Evolutionary conservation across 2,888 invertebrate species (phyloP).

Genomic region (Sthenelais limicola): DNA sequence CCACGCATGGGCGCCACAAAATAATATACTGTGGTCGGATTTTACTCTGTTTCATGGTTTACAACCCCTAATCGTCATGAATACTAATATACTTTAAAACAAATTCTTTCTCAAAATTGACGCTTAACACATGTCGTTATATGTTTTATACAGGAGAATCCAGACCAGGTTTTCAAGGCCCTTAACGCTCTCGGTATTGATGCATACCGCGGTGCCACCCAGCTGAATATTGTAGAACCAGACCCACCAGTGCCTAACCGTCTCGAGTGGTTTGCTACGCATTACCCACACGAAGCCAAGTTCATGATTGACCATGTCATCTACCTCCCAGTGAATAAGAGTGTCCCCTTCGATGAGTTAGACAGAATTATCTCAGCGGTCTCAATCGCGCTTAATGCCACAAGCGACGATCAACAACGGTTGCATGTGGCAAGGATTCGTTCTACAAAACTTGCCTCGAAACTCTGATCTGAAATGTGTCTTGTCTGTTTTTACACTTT

Average conservation of each 20-base stretch:
- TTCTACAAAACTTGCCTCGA: conserved; percentile 17
- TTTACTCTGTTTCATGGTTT: too few relatives aligned
- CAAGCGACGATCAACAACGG: not conserved
- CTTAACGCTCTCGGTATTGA: conserved; percentile 69
- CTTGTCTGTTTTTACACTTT: too few relatives aligned
- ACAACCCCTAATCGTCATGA: too few relatives aligned
- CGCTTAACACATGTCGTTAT: not conserved
- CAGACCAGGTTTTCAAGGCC: conserved; percentile 61
- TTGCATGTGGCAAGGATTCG: conserved; percentile 5
- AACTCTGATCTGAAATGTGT: too few relatives aligned
- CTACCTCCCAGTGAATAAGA: conserved; percentile 71
- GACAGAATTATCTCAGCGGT: conserved; percentile 62
- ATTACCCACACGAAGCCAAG: conserved; percentile 68
- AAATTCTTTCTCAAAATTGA: not conserved
- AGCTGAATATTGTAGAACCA: conserved; percentile 69
- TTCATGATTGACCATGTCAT: conserved; percentile 71
- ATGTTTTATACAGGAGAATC: conserved; percentile 61
- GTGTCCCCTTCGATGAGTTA: conserved; percentile 68
- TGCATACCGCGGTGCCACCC: conserved; percentile 71
- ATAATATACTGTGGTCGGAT: too few relatives aligned
- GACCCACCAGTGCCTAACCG: conserved; percentile 46
- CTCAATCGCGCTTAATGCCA: conserved; percentile 47
- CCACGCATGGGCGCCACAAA: too few relatives aligned
- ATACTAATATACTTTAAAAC: too few relatives aligned
- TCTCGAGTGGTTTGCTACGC: conserved; percentile 43